phyloP scores from a whole-genome alignment of 2,797 vertebrate species.

The Hydrophis major region DNA sequence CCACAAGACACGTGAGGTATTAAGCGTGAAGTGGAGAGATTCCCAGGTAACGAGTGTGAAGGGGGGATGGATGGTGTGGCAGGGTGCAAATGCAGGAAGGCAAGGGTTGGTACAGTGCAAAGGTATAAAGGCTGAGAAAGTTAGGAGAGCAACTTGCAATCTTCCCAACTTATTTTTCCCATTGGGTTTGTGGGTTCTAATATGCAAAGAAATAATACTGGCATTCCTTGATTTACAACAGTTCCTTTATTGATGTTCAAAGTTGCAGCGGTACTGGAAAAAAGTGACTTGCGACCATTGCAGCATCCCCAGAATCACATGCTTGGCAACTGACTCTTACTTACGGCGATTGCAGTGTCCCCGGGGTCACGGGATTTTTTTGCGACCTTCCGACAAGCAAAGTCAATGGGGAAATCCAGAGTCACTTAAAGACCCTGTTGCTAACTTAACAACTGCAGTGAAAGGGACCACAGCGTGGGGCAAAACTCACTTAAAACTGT shows the following conservation, averaged over 20 bases:
- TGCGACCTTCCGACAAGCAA: no score
- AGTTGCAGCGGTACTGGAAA: background rate
- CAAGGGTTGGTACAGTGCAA: background rate
- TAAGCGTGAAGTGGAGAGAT: background rate
- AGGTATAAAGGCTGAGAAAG: background rate
- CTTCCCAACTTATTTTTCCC: background rate
- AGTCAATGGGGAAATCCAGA: no score
- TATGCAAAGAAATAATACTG: background rate
- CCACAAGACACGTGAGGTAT: background rate
- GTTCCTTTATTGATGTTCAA: background rate
- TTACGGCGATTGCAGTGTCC: no score
- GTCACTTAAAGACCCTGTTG: no score
- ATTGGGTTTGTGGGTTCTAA: background rate
- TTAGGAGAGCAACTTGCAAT: background rate
- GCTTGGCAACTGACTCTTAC: background rate
- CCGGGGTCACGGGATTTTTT: no score
- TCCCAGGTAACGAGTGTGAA: background rate
- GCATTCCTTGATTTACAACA: background rate
- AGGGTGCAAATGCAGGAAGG: no score
- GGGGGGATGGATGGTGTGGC: no score
- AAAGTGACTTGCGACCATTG: no score
- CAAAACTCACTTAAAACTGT: background rate
- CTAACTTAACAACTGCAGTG: no score
- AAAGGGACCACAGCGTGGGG: no score
- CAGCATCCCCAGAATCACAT: background rate